Conservation (phyloP, 2,797 vertebrate genomes). For the Momotus momota region DNA sequence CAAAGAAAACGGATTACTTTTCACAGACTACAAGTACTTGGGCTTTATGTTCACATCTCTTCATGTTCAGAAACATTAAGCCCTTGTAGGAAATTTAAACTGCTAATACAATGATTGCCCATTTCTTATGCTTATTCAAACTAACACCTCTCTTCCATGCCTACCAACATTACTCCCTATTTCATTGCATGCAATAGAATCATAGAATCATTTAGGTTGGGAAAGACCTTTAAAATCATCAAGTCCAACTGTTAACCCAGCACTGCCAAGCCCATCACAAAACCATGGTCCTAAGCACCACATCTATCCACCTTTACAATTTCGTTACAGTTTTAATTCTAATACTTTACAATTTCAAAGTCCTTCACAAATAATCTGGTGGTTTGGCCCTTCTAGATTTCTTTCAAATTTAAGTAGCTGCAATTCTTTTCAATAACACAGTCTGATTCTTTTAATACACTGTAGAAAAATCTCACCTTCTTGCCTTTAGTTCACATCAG, state of each 20-base stretch:
- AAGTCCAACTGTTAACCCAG: not conserved
- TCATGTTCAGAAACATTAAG: not conserved
- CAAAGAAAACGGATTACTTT: not conserved
- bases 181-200: not conserved
- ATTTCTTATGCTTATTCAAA: not conserved
- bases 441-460: not conserved
- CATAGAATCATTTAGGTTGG: not conserved
- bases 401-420: not conserved
- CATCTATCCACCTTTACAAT: not conserved
- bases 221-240: not conserved
- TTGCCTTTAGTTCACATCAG: not conserved
- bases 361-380: not conserved
- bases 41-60: not conserved
- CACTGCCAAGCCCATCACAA: not conserved
- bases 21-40: not conserved
- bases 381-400: not conserved
- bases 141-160: not conserved
- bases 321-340: not conserved
- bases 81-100: not conserved
- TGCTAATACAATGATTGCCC: not conserved
- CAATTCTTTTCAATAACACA: not conserved
- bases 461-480: not conserved
- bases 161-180: not conserved
- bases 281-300: no score
- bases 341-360: not conserved